These are phyloP conservation scores for Dipodomys ordii DNA, from an alignment of 2,113 vertebrate species.

Conservation along the genomic window DNA sequence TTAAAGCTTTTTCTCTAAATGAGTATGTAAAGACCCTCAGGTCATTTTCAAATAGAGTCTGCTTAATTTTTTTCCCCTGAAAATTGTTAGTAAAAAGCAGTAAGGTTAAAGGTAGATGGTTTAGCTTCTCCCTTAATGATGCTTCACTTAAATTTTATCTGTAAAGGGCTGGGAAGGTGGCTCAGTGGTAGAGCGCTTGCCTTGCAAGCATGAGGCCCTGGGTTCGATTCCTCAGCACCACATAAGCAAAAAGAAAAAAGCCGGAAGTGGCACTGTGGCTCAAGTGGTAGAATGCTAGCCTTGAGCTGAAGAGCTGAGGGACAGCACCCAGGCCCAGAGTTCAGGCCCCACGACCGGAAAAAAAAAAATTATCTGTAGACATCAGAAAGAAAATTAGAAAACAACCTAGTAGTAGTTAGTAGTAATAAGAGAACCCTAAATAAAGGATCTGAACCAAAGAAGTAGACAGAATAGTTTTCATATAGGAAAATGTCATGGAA, in stretches of 20 bases:
- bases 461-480: neutral
- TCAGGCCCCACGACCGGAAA: no score
- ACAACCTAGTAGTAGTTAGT: neutral
- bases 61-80: neutral
- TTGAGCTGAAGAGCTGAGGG: no score
- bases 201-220: no score
- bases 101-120: neutral
- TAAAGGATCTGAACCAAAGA: no score
- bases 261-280: no score
- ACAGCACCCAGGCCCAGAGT: no score
- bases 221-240: no score
- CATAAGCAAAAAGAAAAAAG: no score
- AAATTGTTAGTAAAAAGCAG: neutral
- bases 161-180: no score
- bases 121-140: neutral
- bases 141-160: neutral
- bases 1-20: neutral
- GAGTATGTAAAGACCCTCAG: neutral
- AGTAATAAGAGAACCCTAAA: neutral
- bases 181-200: no score
- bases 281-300: no score
- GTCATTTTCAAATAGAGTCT: neutral
- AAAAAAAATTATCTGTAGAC: neutral
- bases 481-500: neutral
- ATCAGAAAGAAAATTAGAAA: neutral